Conservation (phyloP, 2,888 invertebrate genomes). For the Steinernema hermaphroditum region DNA sequence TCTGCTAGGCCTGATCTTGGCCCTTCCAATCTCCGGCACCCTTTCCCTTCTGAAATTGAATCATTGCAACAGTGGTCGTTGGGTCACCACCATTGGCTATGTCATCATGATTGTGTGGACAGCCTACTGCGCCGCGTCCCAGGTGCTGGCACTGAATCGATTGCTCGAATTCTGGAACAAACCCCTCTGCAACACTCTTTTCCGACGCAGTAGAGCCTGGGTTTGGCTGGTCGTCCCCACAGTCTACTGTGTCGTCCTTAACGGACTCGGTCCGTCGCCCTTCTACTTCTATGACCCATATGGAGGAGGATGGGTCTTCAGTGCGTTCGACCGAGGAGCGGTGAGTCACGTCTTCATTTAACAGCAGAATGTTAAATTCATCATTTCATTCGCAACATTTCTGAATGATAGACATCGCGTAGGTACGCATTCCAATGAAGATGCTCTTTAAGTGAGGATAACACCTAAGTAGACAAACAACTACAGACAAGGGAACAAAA, state of each 20-base stretch:
- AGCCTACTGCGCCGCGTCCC: not conserved
- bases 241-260: not conserved
- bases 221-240: not conserved
- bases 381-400: no score
- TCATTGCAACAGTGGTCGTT: not conserved
- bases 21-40: not conserved
- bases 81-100: not conserved
- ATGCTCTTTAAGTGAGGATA: no score
- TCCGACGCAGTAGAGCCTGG: not conserved
- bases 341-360: no score
- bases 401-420: no score
- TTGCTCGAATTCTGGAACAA: conserved; percentile 1
- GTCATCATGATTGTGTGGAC: not conserved
- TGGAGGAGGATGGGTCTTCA: not conserved
- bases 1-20: not conserved
- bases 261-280: not conserved
- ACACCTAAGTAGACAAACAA: no score
- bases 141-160: not conserved
- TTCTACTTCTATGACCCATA: conserved; percentile 2
- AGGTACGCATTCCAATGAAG: no score
- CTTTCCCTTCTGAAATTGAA: not conserved
- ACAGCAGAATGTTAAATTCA: no score
- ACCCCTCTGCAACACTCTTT: not conserved
- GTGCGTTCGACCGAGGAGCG: no score
- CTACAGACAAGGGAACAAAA: no score